These are phyloP conservation scores for Hemicordylus capensis DNA, from an alignment of 2,113 vertebrate species.

Conservation along the genomic window DNA sequence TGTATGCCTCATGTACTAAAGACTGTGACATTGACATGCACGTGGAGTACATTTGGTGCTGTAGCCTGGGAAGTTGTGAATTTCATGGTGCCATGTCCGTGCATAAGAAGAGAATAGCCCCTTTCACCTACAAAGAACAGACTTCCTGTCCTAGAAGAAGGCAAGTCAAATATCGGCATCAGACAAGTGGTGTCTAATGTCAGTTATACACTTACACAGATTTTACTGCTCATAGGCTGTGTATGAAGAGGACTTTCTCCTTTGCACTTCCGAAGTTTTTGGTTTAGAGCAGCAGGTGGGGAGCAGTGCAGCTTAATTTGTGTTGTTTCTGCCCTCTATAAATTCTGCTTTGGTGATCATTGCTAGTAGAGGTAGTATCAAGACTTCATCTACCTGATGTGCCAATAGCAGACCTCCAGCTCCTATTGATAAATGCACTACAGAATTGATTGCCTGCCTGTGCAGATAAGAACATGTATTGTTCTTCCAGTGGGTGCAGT, in stretches of 20 bases:
- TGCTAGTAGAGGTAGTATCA: slow-evolving; percentile 49
- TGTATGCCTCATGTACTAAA: not conserved
- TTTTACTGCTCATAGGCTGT: not conserved
- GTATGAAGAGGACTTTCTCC: slow-evolving; percentile 2
- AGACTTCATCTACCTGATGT: slow-evolving; percentile 54
- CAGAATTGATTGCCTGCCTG: slow-evolving; percentile 66
- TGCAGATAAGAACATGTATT: slow-evolving; percentile 63
- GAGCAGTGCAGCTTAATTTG: slow-evolving; percentile 1
- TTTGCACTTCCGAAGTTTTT: slow-evolving; percentile 33
- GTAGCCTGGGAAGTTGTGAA: not conserved
- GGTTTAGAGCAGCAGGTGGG: not conserved
- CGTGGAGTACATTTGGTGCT: not conserved
- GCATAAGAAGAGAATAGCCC: not conserved
- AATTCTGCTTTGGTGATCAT: slow-evolving; percentile 43
- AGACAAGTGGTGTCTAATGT: not conserved
- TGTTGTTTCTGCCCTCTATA: slow-evolving; percentile 49
- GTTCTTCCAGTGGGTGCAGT: slow-evolving; percentile 64
- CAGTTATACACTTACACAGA: slow-evolving; percentile 5
- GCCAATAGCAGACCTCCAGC: slow-evolving; percentile 61
- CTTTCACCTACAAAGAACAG: not conserved
- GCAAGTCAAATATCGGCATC: not conserved
- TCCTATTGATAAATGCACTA: slow-evolving; percentile 60
- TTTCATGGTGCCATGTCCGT: not conserved
- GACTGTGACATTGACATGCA: too few species aligned
- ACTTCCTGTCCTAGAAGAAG: not conserved